Evolutionary conservation across 2,888 invertebrate genomes (phyloP).

Genomic region (Dendrolimus houi): DNA sequence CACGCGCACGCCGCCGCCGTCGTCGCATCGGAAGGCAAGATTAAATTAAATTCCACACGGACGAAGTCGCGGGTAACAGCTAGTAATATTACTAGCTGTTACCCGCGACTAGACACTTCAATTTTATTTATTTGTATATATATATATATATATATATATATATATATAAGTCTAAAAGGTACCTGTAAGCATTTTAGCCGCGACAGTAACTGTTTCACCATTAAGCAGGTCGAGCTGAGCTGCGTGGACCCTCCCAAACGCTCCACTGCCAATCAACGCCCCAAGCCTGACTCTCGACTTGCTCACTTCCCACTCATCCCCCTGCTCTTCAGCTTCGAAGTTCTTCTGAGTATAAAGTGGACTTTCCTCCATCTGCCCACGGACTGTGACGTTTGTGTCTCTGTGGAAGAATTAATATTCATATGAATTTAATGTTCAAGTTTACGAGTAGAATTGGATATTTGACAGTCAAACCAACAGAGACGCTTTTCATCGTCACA

Average conservation of each 20-base stretch:
- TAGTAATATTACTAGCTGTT: no score
- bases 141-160: no score
- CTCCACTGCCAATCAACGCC: slow-evolving; percentile 81
- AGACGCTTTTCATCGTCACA: no score
- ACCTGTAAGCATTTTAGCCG: slow-evolving; percentile 86
- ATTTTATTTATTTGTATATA: no score
- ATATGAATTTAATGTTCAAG: no score
- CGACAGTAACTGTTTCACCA: slow-evolving; percentile 74
- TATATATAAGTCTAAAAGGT: slow-evolving; percentile 7
- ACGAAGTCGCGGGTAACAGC: no score
- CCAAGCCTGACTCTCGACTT: slow-evolving; percentile 66
- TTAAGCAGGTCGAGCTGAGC: slow-evolving; percentile 76
- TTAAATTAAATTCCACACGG: no score
- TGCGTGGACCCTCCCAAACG: slow-evolving; percentile 84
- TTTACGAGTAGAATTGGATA: no score
- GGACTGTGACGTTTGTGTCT: slow-evolving; percentile 31
- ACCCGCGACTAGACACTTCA: no score
- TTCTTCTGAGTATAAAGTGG: slow-evolving; percentile 75
- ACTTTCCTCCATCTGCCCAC: slow-evolving; percentile 70
- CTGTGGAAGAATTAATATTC: slow-evolving; percentile 33
- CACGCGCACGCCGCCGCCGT: no score
- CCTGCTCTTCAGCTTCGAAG: slow-evolving; percentile 43
- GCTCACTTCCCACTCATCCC: slow-evolving; percentile 67
- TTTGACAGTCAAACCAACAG: no score
- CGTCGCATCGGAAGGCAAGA: no score